Evolutionary conservation across 2,797 vertebrate genomes (phyloP).

Genomic region (Coendou prehensilis): DNA sequence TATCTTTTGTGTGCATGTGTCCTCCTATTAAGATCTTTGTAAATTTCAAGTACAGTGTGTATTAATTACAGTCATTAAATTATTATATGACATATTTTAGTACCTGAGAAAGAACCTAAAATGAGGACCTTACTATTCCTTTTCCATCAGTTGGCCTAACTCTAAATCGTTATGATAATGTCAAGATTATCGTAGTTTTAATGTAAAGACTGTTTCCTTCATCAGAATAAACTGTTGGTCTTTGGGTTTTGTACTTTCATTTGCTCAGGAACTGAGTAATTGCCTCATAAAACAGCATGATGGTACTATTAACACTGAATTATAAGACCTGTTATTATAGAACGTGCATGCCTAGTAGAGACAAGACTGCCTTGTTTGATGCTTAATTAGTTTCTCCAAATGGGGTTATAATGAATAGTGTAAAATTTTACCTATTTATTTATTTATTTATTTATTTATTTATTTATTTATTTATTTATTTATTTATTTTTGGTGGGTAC

Average conservation of each 20-base stretch:
- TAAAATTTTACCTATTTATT: constrained; percentile 72
- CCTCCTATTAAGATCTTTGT: neutral
- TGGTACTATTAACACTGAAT: constrained; percentile 75
- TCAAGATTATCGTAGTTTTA: constrained; percentile 47
- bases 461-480: constrained; percentile 32
- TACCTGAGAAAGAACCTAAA: neutral
- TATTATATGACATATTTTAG: neutral
- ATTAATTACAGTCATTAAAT: neutral
- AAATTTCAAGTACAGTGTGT: neutral
- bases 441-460: neutral
- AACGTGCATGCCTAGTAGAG: constrained; percentile 67
- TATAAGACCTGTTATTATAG: constrained; percentile 81
- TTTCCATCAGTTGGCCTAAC: neutral
- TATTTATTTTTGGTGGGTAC: too few species aligned
- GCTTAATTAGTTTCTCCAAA: constrained; percentile 65
- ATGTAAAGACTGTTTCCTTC: constrained; percentile 62
- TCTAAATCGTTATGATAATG: neutral
- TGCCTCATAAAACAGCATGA: constrained; percentile 80
- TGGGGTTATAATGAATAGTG: constrained; percentile 58
- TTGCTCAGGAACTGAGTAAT: constrained; percentile 74
- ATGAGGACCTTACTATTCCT: neutral
- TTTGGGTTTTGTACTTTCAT: constrained; percentile 66
- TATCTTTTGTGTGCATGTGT: neutral
- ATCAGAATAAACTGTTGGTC: neutral
- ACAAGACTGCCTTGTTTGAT: constrained; percentile 38